Conservation (phyloP, 2,888 invertebrate species). For the Eudasyphora cyanicolor region DNA sequence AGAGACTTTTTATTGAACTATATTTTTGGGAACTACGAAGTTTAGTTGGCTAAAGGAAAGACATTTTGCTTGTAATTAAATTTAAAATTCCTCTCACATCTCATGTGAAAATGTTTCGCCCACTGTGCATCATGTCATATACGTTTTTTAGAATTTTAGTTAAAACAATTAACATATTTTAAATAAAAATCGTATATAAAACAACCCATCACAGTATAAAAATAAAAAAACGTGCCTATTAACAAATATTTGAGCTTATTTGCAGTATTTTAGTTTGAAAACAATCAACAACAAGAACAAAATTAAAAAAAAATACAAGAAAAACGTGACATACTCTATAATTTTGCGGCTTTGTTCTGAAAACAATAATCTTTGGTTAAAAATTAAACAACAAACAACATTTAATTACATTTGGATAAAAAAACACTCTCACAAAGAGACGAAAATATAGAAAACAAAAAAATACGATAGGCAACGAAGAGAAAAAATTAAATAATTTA, state of each 20-base stretch:
- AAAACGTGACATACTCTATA: conserved; percentile 7
- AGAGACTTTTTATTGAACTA: too few species aligned
- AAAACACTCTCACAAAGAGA: not conserved
- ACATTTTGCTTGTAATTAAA: too few species aligned
- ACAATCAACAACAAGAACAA: not conserved
- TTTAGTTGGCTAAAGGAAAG: too few species aligned
- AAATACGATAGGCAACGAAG: conserved; percentile 23
- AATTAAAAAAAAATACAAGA: conserved; percentile 4
- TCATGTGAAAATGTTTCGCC: too few species aligned
- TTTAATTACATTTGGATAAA: not conserved
- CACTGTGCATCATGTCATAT: not conserved
- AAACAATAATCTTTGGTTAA: conserved; percentile 31
- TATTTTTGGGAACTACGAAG: too few species aligned
- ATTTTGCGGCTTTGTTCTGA: conserved; percentile 39
- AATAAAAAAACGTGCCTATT: conserved; percentile 54
- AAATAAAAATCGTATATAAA: conserved; percentile 40
- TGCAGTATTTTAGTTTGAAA: conserved; percentile 36
- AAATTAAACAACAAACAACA: not conserved
- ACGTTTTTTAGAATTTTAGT: conserved; percentile 4
- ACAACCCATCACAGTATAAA: not conserved
- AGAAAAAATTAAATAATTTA: not conserved
- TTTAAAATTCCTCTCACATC: too few species aligned
- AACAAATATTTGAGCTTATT: conserved; percentile 58
- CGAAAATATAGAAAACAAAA: not conserved
- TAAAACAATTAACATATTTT: conserved; percentile 28